Percentiles rank a stretch among this genome's conserved stretches.
Conservation (phyloP, 2,113 vertebrate species). For the crab-eating macaque (Macaca fascicularis) region DNA sequence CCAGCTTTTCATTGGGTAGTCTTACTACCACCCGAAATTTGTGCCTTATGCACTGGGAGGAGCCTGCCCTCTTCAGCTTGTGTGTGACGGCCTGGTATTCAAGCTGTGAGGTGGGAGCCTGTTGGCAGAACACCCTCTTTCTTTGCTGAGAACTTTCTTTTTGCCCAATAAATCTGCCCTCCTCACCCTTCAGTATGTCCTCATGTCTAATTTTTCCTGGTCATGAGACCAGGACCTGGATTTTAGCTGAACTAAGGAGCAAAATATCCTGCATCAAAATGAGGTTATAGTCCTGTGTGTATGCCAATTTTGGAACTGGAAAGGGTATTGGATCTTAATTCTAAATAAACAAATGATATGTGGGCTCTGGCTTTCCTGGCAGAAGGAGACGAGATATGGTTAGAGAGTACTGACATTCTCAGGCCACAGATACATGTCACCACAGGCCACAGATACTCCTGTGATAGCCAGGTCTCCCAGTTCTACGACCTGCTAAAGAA, state of each 20-base stretch:
- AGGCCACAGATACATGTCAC: accelerated
- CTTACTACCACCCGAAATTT: background rate
- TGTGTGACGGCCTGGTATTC: no score
- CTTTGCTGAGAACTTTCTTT: no score
- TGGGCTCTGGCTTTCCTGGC: constrained; percentile 2
- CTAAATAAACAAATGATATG: background rate
- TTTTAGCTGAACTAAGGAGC: no score
- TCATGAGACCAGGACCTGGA: no score
- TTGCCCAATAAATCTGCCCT: no score
- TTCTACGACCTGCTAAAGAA: background rate
- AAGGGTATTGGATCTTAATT: background rate
- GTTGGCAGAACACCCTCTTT: no score
- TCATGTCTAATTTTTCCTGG: no score
- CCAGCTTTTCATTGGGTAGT: background rate
- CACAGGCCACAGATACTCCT: background rate
- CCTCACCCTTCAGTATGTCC: no score
- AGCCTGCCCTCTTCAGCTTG: no score
- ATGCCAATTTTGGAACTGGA: background rate
- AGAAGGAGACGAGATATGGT: background rate
- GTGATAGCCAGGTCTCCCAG: background rate
- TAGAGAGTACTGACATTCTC: no score
- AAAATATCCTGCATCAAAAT: background rate
- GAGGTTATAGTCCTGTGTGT: background rate
- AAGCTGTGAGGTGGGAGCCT: no score
- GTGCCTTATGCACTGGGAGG: no score